A percentile compares a stretch with the other conserved stretches of the same genome.
phyloP scores from a whole-genome alignment of 2,888 invertebrate species.

The Congeria kusceri region DNA sequence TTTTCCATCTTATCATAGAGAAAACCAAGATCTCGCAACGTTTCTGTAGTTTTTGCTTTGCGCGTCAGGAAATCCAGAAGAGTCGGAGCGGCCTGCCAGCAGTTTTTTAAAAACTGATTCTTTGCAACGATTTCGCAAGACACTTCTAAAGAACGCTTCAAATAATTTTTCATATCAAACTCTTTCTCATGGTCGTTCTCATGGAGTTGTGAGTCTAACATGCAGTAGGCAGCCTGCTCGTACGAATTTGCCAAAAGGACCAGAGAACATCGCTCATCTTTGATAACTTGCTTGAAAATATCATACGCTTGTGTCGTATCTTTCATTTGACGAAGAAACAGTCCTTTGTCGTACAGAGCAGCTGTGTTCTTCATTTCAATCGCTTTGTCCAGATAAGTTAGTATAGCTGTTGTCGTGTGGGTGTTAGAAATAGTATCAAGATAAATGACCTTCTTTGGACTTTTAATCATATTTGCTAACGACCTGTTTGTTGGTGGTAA shows the following conservation, averaged over 20 bases:
- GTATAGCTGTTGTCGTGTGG: conserved; percentile 7
- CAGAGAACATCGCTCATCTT: conserved; percentile 13
- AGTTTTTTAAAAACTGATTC: conserved; percentile 25
- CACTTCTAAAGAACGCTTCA: conserved; percentile 31
- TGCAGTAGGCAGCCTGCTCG: conserved; percentile 46
- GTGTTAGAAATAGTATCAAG: not conserved
- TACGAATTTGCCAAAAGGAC: conserved; percentile 37
- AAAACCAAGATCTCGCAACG: conserved; percentile 20
- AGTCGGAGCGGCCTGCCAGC: conserved; percentile 35
- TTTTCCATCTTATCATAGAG: conserved; percentile 29
- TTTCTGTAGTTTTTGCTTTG: conserved; percentile 16
- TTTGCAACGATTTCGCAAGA: conserved; percentile 30
- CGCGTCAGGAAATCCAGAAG: conserved; percentile 16
- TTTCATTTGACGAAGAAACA: conserved; percentile 18
- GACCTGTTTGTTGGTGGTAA: too few relatives aligned
- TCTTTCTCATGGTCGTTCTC: not conserved
- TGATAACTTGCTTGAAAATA: conserved; percentile 27
- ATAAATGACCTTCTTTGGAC: conserved; percentile 28
- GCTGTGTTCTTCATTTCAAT: conserved; percentile 24
- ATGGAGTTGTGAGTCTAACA: conserved; percentile 12
- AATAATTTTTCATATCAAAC: conserved; percentile 27
- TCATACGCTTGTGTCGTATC: conserved; percentile 18
- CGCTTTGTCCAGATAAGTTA: conserved; percentile 26
- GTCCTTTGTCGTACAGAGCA: conserved; percentile 44
- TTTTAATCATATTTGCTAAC: conserved; percentile 22